Base-by-base conservation (phyloP, 2,888 invertebrate genomes). In the Hipparchia semele region DNA sequence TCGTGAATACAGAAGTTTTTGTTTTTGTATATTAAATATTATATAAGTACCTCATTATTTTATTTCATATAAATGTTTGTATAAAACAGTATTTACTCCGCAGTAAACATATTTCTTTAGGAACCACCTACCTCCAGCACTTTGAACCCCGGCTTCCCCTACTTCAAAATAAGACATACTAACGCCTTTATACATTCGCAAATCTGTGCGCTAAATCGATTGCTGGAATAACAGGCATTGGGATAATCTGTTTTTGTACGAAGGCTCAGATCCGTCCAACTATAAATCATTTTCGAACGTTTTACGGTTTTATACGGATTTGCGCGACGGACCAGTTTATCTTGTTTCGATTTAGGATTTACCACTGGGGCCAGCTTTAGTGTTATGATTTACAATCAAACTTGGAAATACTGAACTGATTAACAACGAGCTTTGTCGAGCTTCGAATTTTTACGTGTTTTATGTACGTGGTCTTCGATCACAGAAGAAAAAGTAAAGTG, bases 241-340 rank as follows among this genome's bases (percentile, higher is more conserved):
- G 86, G 87, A 90, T 92, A 91, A 91, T 90, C 90, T 91, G 89
- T 91, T 91, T 90, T 90, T 89, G 86, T 85, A 81, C 86, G 82
- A 86, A 88, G 85, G 87, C 86, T 86, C 85, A 85, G 88, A 91
- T 89, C 87, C 88, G 82, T 83, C 80, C 81, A 82, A 85, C 87
- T 87, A 90, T 92, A 90, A 90, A 91, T 92, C 90, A 91, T 91
- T 90, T 90, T 88, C 83, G 85, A 89, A 88, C 89, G 87, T 89
- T 91, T 89, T 88, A 87, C 84, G 87, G 89, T 88, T 91, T 90
- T 89, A 87, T 88, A 84, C 83, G 87, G 87, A 88, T 89, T 88
- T 89, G 84, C 80, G 81, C 86, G 83, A 84, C 81, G 83, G 80
- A 77, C 79, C 81, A 83, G 86, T 90, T 89, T 90, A 90, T 90